Evolutionary conservation across 1,140 invertebrate species (phyloP).

Genomic region (Penaeus indicus): DNA sequence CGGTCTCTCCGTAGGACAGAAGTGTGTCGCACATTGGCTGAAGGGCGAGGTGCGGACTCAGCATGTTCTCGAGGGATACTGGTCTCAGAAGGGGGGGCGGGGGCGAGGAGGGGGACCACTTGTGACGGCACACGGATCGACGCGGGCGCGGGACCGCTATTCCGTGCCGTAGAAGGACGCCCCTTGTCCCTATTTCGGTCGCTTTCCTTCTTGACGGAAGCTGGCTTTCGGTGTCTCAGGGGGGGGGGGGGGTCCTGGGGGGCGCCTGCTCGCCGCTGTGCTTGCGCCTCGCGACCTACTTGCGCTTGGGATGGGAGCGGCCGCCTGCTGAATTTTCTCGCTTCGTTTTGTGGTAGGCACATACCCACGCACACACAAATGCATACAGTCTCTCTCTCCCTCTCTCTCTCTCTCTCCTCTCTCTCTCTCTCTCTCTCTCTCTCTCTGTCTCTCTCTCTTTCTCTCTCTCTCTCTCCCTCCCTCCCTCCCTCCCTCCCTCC

Average conservation of each 20-base stretch:
- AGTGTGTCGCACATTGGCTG: too few relatives aligned
- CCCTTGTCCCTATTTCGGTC: too few relatives aligned
- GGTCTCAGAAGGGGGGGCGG: not conserved
- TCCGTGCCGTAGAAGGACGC: not conserved
- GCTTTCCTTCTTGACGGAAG: too few relatives aligned
- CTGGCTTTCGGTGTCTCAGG: too few relatives aligned
- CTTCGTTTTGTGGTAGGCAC: not conserved
- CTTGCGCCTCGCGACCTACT: too few relatives aligned
- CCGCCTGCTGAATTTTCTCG: not conserved
- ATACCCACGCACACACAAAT: not conserved
- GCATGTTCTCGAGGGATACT: not conserved
- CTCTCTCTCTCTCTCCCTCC: constrained; percentile 31
- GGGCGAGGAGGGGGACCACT: not conserved
- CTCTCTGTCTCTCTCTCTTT: constrained; percentile 1
- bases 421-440: not conserved
- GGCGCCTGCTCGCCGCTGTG: too few relatives aligned
- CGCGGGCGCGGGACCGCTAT: not conserved
- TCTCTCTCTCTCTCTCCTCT: not conserved
- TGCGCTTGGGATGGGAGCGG: too few relatives aligned
- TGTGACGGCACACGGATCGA: not conserved
- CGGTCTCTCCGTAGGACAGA: too few relatives aligned
- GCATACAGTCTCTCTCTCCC: not conserved
- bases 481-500: constrained; percentile 29
- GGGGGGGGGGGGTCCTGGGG: too few relatives aligned
- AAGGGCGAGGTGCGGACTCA: too few relatives aligned